These are phyloP conservation scores for Mystacides longicornis DNA, from an alignment of 2,888 invertebrate species.

Conservation along the genomic window DNA sequence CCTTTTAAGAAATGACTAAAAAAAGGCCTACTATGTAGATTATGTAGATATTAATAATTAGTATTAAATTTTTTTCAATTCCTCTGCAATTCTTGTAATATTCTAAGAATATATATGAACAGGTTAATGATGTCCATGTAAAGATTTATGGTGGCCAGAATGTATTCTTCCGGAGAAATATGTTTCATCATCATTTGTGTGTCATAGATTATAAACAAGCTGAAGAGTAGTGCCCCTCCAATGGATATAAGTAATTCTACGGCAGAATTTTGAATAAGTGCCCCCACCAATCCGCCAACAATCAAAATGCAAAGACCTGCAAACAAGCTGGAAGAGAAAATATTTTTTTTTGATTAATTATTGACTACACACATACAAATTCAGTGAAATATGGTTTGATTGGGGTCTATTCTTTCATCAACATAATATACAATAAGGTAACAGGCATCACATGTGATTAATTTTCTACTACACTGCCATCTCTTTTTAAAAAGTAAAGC, in stretches of 20 bases:
- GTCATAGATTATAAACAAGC: conserved; percentile 76
- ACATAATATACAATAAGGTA: no score
- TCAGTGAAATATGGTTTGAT: no score
- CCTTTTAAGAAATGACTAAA: no score
- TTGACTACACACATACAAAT: no score
- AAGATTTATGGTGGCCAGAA: conserved; percentile 75
- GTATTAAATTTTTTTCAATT: neutral
- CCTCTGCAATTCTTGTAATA: conserved; percentile 49
- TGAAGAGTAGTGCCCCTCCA: conserved; percentile 69
- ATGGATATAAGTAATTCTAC: conserved; percentile 65
- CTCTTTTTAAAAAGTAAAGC: no score
- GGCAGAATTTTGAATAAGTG: conserved; percentile 64
- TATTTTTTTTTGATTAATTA: no score
- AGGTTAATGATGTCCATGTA: conserved; percentile 84
- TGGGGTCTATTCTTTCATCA: no score
- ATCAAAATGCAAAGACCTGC: conserved; percentile 61
- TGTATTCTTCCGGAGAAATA: conserved; percentile 80
- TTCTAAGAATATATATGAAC: conserved; percentile 71
- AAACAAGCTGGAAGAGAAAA: conserved; percentile 36
- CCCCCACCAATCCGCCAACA: conserved; percentile 64
- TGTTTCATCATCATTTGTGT: conserved; percentile 77
- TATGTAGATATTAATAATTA: no score
- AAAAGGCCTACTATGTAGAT: no score
- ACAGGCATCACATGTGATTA: no score
- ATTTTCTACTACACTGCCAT: no score